Evolutionary conservation across 2,113 vertebrate species (phyloP).

Genomic region (Synodontis membranacea): DNA sequence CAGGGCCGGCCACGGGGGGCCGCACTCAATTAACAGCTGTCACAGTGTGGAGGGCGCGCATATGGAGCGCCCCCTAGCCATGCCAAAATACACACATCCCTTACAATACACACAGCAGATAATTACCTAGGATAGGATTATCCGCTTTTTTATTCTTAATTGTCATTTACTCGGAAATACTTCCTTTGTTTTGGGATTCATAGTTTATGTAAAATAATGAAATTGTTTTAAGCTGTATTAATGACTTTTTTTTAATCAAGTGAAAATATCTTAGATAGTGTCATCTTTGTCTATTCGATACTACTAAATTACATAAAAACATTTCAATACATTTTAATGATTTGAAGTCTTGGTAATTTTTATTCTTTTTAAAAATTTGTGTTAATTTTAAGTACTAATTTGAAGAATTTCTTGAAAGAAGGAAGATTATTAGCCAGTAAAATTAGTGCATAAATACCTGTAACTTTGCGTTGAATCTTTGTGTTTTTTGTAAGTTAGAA

Average conservation of each 20-base stretch:
- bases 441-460: too few species aligned
- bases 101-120: neutral
- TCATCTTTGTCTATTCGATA: neutral
- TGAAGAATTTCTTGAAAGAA: neutral
- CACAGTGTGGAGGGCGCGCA: conserved; percentile 55
- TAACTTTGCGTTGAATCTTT: too few species aligned
- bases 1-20: conserved; percentile 63
- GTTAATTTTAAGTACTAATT: neutral
- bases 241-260: neutral
- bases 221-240: neutral
- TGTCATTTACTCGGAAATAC: neutral
- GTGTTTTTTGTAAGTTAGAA: too few species aligned
- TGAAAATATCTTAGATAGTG: neutral
- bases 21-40: conserved; percentile 67
- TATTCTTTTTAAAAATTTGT: neutral
- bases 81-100: conserved; percentile 44
- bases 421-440: neutral
- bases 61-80: conserved; percentile 45
- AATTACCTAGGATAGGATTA: neutral
- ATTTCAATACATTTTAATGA: neutral
- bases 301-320: neutral
- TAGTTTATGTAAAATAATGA: neutral
- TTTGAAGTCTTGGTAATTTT: neutral
- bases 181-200: neutral
- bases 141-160: neutral